Base-by-base conservation (phyloP, 2,888 invertebrate species). In the Lasioglossum leucozonium region DNA sequence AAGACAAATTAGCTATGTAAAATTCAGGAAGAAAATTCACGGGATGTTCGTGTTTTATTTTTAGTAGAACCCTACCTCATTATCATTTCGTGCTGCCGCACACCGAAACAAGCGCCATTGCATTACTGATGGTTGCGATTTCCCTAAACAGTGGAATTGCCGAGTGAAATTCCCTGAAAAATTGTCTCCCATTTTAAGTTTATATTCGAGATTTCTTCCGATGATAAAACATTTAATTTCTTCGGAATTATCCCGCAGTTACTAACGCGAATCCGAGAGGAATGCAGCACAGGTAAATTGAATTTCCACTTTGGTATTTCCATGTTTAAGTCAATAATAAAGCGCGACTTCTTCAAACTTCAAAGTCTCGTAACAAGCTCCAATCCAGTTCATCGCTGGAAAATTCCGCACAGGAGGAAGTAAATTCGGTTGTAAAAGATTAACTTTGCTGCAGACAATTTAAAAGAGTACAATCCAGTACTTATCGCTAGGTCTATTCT, bases 11-110 rank as follows among this genome's bases (percentile, higher is more conserved):
- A n/a, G 40, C 4, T 40, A 37, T 37, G 37, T 37, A 37, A 37
- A 69, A 69, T 40, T 69, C 34, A 37, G 69, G 69, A 69, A 40
- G 37, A 69, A 69, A n/a, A 40, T 69, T 37, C 40, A 4, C n/a
- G 37, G 22, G 13, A 69, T 11, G 37, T 22, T 22, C 37, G 40
- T n/a, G n/a, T 40, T 37, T 69, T 40, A 40, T 40, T 69, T n/a
- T n/a, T 37, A 4, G 69, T n/a, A 16, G 62, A 30, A 26, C 62
- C 30, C 30, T 6, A 6, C 62, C 30, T 62, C 62, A 62, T 62
- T 62, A 62, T 62, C 62, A 62, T 62, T 62, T 62, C 26, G 58
- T 58, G 26, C 26, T 1, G 13, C 26, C 62, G n/a, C 62, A 2
- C 16, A 4, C 30, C 62, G 2, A 62, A 62, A 62, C 16, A 30